Percentiles rank a stretch among this genome's conserved stretches.
These are phyloP conservation scores for Drosophila novamexicana DNA, from an alignment of 1,140 invertebrate species.

Conservation along the genomic window DNA sequence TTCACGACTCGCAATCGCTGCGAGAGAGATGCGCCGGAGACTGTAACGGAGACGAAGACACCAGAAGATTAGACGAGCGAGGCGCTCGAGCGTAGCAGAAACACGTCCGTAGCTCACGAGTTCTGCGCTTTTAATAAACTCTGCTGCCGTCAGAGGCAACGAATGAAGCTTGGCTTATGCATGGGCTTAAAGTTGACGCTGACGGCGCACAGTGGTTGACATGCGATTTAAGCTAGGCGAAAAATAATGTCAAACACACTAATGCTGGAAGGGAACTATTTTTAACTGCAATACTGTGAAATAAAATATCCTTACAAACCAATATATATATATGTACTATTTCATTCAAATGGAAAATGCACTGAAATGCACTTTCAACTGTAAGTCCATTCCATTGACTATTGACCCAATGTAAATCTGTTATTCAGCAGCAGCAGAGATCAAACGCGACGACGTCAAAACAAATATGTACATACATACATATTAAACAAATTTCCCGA, in stretches of 20 bases:
- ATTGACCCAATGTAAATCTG: slow-evolving; percentile 16
- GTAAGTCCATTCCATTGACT: not conserved
- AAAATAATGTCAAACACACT: not conserved
- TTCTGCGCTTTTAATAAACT: slow-evolving; percentile 81
- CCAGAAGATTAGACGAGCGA: slow-evolving; percentile 47
- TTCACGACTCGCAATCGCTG: slow-evolving; percentile 59
- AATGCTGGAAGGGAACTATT: no score
- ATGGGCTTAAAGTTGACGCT: slow-evolving; percentile 17
- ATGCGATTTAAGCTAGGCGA: not conserved
- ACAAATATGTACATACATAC: slow-evolving; percentile 9
- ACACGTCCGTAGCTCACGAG: slow-evolving; percentile 79
- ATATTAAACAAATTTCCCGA: slow-evolving; percentile 18
- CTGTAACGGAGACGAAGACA: slow-evolving; percentile 15
- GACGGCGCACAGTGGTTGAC: slow-evolving; percentile 9
- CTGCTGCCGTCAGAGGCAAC: slow-evolving; percentile 49
- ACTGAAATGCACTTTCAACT: not conserved
- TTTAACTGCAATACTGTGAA: no score
- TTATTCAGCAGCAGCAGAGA: slow-evolving; percentile 1
- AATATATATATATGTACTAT: no score
- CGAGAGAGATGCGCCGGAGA: slow-evolving; percentile 35
- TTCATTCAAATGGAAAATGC: no score
- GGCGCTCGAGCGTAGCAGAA: slow-evolving; percentile 68
- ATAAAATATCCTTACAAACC: no score
- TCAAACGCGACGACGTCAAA: not conserved
- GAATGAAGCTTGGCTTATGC: slow-evolving; percentile 63